Conservation (phyloP, 2,113 vertebrate species). For the Caranx melampygus region DNA sequence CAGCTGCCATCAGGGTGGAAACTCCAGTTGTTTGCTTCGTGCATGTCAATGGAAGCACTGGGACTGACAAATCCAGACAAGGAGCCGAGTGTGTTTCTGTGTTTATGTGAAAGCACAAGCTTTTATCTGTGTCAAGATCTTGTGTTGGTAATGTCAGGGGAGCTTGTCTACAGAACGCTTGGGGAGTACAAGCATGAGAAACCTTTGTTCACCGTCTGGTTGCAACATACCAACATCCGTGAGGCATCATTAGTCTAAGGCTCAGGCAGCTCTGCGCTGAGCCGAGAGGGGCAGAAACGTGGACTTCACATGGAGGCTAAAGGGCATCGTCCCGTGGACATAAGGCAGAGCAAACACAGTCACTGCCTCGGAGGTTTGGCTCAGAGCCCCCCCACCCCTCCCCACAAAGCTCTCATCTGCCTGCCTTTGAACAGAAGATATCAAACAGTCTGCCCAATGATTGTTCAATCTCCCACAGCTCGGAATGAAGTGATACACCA, state of each 20-base stretch:
- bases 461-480: background rate
- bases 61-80: background rate
- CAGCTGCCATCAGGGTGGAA: constrained; percentile 12
- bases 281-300: constrained; percentile 1
- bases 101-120: constrained; percentile 35
- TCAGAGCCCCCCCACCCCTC: constrained; percentile 6
- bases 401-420: background rate
- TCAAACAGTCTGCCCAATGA: constrained; percentile 31
- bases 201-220: constrained; percentile 62
- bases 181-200: constrained; percentile 36
- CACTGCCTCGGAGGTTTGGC: constrained; percentile 21
- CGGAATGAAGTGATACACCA: constrained; percentile 40
- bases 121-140: constrained; percentile 59
- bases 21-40: constrained; percentile 37
- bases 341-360: constrained; percentile 48
- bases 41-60: background rate
- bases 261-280: constrained; percentile 11
- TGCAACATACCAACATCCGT: constrained; percentile 51
- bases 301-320: constrained; percentile 35
- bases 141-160: constrained; percentile 43
- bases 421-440: constrained; percentile 37
- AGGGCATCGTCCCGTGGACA: constrained; percentile 32
- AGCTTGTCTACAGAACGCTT: constrained; percentile 41
- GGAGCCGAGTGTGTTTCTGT: constrained; percentile 37
- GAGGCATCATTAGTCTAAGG: constrained; percentile 64